Conservation (phyloP, 1,140 invertebrate genomes). For the Adelges cooleyi region DNA sequence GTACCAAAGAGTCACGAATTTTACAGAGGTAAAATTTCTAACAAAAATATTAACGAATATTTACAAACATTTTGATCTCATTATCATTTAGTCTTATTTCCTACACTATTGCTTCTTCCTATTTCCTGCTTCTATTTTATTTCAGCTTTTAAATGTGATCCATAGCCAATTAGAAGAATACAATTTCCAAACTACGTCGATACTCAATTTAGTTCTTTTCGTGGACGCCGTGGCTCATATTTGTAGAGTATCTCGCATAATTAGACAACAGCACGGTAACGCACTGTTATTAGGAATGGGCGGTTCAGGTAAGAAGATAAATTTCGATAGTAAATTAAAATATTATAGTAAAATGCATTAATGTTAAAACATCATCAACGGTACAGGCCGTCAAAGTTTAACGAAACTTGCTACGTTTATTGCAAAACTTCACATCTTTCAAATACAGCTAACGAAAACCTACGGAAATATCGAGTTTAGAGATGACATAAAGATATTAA, state of each 20-base stretch:
- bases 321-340: too few relatives aligned
- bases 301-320: conserved; percentile 40
- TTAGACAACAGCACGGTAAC: conserved; percentile 81
- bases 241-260: conserved; percentile 76
- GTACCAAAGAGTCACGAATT: conserved; percentile 57
- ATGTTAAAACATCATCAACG: too few relatives aligned
- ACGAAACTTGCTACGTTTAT: conserved; percentile 83
- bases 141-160: too few relatives aligned
- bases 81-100: neutral
- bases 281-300: conserved; percentile 78
- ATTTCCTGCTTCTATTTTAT: too few relatives aligned
- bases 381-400: conserved; percentile 79
- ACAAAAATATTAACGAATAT: conserved; percentile 51
- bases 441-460: too few relatives aligned
- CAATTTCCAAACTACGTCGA: too few relatives aligned
- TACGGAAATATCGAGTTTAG: too few relatives aligned
- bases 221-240: conserved; percentile 93
- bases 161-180: too few relatives aligned
- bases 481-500: too few relatives aligned
- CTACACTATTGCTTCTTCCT: too few relatives aligned
- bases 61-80: conserved; percentile 24
- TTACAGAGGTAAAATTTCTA: conserved; percentile 76
- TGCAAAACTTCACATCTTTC: conserved; percentile 34
- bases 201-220: conserved; percentile 89
- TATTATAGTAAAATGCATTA: too few relatives aligned